phyloP scores from a whole-genome alignment of 2,888 invertebrate species.

The Helleia helle region DNA sequence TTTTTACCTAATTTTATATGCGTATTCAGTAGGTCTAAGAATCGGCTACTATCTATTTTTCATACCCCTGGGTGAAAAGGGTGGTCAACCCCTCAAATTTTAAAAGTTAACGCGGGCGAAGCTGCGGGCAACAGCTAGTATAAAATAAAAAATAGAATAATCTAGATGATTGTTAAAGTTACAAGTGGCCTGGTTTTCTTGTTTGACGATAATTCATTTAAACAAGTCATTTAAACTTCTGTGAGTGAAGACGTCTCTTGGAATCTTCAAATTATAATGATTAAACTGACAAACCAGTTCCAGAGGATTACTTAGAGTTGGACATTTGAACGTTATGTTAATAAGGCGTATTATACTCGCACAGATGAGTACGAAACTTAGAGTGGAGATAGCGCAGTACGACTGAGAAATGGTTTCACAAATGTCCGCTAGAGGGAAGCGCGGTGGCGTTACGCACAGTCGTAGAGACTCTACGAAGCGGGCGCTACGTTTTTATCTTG shows the following conservation, averaged over 20 bases:
- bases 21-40: too few species aligned
- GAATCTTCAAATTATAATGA: constrained; percentile 3
- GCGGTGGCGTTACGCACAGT: constrained; percentile 29
- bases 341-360: constrained; percentile 11
- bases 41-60: too few species aligned
- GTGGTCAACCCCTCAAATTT: too few species aligned
- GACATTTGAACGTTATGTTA: constrained; percentile 6
- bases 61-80: too few species aligned
- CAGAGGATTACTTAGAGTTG: constrained; percentile 4
- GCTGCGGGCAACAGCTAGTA: too few species aligned
- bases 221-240: neutral
- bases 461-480: constrained; percentile 20
- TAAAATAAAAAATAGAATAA: too few species aligned
- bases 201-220: constrained; percentile 8
- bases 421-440: constrained; percentile 26
- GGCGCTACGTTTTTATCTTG: neutral
- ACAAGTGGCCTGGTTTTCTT: constrained; percentile 3
- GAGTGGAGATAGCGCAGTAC: neutral
- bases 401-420: constrained; percentile 3
- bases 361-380: neutral
- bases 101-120: too few species aligned
- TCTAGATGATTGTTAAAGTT: constrained; percentile 6
- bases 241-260: neutral
- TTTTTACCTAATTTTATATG: too few species aligned
- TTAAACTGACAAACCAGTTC: neutral